These are phyloP conservation scores for Rhynchonema sp. DNA, from an alignment of 2,888 invertebrate species.

Conservation along the genomic window DNA sequence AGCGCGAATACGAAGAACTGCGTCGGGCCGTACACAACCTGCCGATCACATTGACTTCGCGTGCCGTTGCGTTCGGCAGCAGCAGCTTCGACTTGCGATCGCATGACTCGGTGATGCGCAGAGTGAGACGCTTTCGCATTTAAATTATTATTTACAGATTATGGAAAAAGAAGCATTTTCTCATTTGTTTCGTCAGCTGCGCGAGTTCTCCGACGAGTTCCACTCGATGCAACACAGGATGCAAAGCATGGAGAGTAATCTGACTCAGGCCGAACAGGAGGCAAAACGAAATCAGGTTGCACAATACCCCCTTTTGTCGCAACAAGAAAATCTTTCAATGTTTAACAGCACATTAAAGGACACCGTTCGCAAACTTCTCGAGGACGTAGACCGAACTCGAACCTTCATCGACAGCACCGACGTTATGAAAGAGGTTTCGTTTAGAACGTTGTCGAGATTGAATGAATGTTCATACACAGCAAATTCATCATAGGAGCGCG, in stretches of 20 bases:
- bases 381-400: conserved; percentile 1
- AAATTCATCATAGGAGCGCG: conserved; percentile 1
- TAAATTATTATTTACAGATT: too few species aligned
- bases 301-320: too few species aligned
- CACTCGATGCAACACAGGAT: not conserved
- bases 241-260: not conserved
- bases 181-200: not conserved
- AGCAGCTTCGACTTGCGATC: too few species aligned
- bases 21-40: not conserved
- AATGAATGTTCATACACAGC: not conserved
- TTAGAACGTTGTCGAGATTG: not conserved
- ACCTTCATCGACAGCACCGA: not conserved
- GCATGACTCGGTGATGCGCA: too few species aligned
- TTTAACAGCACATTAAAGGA: not conserved
- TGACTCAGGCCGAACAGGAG: conserved; percentile 1
- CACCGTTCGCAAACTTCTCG: conserved; percentile 1
- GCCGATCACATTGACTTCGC: too few species aligned
- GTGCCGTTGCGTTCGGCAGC: too few species aligned
- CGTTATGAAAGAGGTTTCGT: not conserved
- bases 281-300: not conserved
- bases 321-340: too few species aligned
- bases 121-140: too few species aligned
- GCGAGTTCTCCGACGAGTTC: not conserved
- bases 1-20: not conserved
- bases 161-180: too few species aligned